These are phyloP conservation scores for Phyto melanocephala DNA, from an alignment of 2,888 invertebrate genomes.

Conservation along the genomic window DNA sequence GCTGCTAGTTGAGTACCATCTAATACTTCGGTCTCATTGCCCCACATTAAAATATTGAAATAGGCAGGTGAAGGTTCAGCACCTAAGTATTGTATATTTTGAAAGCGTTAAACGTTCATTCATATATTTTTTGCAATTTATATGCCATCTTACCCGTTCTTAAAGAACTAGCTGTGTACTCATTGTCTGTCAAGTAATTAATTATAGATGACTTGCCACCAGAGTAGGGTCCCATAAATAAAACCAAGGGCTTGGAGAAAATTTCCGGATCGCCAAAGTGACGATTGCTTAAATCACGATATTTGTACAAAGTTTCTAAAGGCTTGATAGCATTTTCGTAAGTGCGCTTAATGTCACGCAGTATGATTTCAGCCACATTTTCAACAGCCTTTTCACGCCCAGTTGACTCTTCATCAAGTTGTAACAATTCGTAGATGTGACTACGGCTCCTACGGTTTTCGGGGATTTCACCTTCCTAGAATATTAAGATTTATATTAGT, in stretches of 20 bases:
- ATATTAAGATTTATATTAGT: neutral
- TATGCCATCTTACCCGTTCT: slow-evolving; percentile 85
- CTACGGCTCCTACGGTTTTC: slow-evolving; percentile 88
- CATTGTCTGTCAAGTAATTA: slow-evolving; percentile 93
- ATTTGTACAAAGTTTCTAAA: slow-evolving; percentile 93
- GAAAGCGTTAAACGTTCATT: too few species aligned
- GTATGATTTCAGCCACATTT: slow-evolving; percentile 87
- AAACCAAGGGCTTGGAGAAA: slow-evolving; percentile 93
- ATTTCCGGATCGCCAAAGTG: slow-evolving; percentile 97
- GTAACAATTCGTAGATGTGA: slow-evolving; percentile 89
- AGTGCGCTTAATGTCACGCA: slow-evolving; percentile 90
- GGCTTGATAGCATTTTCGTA: slow-evolving; percentile 94
- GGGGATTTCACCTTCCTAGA: slow-evolving; percentile 86
- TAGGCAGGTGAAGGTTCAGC: slow-evolving; percentile 96
- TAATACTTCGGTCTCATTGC: slow-evolving; percentile 89
- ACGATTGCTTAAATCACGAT: slow-evolving; percentile 93
- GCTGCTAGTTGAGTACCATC: slow-evolving; percentile 97
- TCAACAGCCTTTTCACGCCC: slow-evolving; percentile 85
- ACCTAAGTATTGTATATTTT: too few species aligned
- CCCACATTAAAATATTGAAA: slow-evolving; percentile 94
- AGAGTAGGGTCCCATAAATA: slow-evolving; percentile 98
- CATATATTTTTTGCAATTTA: too few species aligned
- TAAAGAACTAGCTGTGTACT: slow-evolving; percentile 89
- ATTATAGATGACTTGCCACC: slow-evolving; percentile 97
- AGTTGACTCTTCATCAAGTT: slow-evolving; percentile 87